phyloP scores from a whole-genome alignment of 2,888 invertebrate genomes.

The Drosophila seclusa region DNA sequence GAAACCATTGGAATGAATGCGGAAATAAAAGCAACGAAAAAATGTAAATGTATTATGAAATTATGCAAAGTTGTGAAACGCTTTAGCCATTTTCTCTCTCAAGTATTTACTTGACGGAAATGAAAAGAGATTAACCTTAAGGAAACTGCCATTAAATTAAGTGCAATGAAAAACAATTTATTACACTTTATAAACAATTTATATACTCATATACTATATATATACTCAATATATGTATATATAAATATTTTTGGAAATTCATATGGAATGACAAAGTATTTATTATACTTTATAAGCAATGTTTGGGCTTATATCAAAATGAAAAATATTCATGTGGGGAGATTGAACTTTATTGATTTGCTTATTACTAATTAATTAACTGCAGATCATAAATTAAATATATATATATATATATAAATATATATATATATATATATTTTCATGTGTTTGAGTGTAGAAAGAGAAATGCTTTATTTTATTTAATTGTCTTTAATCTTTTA shows the following conservation, averaged over 20 bases:
- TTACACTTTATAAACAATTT: not conserved
- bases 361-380: not conserved
- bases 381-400: not conserved
- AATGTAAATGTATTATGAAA: constrained; percentile 1
- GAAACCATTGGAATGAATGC: not conserved
- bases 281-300: not conserved
- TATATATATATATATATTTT: not conserved
- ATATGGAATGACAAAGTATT: not conserved
- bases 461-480: not conserved
- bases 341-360: not conserved
- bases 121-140: not conserved
- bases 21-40: not conserved
- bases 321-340: not conserved
- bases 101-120: constrained; percentile 1
- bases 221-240: not conserved
- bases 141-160: not conserved
- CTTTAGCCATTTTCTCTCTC: not conserved
- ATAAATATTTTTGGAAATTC: not conserved
- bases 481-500: not conserved
- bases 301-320: not conserved
- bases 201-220: too few relatives aligned
- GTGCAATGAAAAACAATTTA: not conserved
- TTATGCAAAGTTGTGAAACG: not conserved
- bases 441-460: not conserved
- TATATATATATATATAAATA: not conserved